Conservation (phyloP, 2,113 vertebrate genomes). For the Larimichthys crocea region DNA sequence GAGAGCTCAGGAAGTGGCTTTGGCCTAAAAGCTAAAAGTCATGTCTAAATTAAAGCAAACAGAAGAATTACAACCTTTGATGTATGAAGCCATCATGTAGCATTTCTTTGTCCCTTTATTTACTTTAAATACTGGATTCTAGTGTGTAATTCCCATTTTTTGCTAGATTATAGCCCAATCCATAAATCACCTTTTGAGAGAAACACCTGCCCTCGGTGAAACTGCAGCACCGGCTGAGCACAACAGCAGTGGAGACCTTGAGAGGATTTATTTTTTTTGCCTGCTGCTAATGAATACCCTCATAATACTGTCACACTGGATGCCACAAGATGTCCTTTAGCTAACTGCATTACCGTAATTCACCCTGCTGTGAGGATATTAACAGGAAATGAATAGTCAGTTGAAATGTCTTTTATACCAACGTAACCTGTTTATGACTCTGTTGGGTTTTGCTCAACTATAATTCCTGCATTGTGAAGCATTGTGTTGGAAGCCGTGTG, state of each 20-base stretch:
- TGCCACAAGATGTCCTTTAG: conserved; percentile 36
- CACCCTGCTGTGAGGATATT: conserved; percentile 27
- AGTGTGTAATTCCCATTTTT: background rate
- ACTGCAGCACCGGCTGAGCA: background rate
- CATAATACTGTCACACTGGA: conserved; percentile 9
- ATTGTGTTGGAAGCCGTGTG: background rate
- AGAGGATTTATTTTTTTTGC: conserved; percentile 21
- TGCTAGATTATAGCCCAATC: background rate
- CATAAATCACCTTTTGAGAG: background rate
- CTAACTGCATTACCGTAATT: conserved; percentile 14
- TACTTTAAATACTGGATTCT: background rate
- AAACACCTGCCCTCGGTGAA: background rate
- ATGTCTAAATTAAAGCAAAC: background rate
- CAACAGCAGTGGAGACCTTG: conserved; percentile 1
- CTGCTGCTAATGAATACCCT: conserved; percentile 25
- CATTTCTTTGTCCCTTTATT: background rate
- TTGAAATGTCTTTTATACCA: conserved; percentile 14
- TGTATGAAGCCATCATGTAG: background rate
- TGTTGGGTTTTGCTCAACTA: conserved; percentile 7
- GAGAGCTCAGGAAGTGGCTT: too few species aligned
- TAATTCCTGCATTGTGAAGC: conserved; percentile 6
- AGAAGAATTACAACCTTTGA: background rate
- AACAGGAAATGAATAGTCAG: conserved; percentile 21
- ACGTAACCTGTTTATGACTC: conserved; percentile 25
- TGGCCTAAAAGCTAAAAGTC: too few species aligned